These are phyloP conservation scores for Jacana jacana DNA, from an alignment of 2,113 vertebrate species.

Conservation along the genomic window DNA sequence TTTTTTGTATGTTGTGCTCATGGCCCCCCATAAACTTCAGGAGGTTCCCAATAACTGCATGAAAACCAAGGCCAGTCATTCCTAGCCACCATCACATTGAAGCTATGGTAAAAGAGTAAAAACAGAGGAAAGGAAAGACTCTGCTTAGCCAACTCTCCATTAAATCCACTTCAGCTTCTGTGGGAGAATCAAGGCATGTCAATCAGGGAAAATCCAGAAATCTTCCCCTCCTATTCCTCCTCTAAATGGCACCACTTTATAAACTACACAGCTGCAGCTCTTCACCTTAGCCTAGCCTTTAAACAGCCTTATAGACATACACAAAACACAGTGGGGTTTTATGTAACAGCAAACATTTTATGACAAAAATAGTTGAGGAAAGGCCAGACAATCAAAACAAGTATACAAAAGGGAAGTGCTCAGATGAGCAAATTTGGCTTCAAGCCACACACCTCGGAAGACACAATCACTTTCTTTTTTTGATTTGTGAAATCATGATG, in stretches of 20 bases:
- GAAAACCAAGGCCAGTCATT: neutral
- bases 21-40: rapidly evolving
- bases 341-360: neutral
- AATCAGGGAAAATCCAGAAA: neutral
- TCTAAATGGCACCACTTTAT: neutral
- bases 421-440: neutral
- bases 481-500: neutral
- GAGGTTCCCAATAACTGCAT: neutral
- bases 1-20: neutral
- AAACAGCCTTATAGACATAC: neutral
- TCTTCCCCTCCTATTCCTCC: neutral
- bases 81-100: neutral
- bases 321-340: neutral
- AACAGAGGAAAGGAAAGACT: neutral
- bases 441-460: neutral
- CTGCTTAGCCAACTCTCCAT: neutral
- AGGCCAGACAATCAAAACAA: neutral
- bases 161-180: neutral
- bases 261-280: neutral
- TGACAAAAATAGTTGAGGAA: neutral
- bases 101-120: neutral
- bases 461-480: neutral
- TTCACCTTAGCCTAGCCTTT: neutral
- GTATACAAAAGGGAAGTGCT: neutral
- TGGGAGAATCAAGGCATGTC: neutral